Evolutionary conservation across 64 coral and sea anemone species (phyloP).

Genomic region (Astreopora myriophthalma): DNA sequence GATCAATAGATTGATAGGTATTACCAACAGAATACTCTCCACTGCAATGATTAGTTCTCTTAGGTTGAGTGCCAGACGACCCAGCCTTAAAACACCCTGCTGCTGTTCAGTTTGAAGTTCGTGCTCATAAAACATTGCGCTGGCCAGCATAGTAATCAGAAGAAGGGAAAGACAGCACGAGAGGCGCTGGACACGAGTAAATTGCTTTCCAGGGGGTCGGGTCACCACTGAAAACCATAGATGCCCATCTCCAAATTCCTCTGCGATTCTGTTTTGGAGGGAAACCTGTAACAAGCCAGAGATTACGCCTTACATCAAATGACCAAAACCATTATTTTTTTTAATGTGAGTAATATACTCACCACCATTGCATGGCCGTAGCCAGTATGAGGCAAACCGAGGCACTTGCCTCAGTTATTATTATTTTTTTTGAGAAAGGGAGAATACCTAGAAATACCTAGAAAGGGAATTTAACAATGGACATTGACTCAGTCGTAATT

Average conservation of each 20-base stretch:
- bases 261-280: neutral
- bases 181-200: slow-evolving; percentile 45
- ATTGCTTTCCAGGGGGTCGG: slow-evolving; percentile 11
- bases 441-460: too few species aligned
- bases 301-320: neutral
- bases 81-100: slow-evolving; percentile 6
- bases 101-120: neutral
- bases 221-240: slow-evolving; percentile 51
- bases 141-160: slow-evolving; percentile 38
- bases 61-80: slow-evolving; percentile 19
- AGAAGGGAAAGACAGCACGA: slow-evolving; percentile 47
- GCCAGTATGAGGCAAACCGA: too few species aligned
- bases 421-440: too few species aligned
- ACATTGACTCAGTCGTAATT: too few species aligned
- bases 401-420: too few species aligned
- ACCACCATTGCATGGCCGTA: too few species aligned
- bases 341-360: too few species aligned
- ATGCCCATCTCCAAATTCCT: slow-evolving; percentile 44
- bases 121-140: slow-evolving; percentile 64
- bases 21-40: slow-evolving; percentile 35
- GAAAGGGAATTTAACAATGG: too few species aligned
- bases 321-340: too few species aligned
- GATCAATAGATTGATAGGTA: slow-evolving; percentile 42
- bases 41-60: slow-evolving; percentile 44
- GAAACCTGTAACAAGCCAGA: neutral